Evolutionary conservation across 2,888 invertebrate species (phyloP).

Genomic region (Baronia brevicornis): DNA sequence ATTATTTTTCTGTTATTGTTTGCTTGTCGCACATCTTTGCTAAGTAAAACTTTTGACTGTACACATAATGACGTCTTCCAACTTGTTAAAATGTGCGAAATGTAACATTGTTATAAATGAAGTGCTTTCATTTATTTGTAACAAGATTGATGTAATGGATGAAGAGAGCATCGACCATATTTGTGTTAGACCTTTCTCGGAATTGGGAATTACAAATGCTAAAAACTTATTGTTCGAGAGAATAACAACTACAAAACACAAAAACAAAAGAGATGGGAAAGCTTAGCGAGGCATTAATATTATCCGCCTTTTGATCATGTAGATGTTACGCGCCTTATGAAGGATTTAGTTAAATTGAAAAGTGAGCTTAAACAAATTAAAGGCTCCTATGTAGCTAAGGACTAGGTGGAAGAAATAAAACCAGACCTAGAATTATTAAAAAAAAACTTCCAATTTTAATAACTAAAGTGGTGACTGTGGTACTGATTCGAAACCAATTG

Average conservation of each 20-base stretch:
- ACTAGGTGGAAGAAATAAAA: slow-evolving; percentile 8
- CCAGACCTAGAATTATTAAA: slow-evolving; percentile 10
- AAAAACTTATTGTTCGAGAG: slow-evolving; percentile 18
- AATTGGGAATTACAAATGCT: slow-evolving; percentile 13
- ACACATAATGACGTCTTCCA: no score
- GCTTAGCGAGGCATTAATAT: slow-evolving; percentile 17
- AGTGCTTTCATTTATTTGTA: no score
- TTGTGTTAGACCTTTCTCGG: slow-evolving; percentile 17
- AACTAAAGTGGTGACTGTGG: no score
- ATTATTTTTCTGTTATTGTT: no score
- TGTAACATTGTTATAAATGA: no score
- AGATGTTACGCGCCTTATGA: slow-evolving; percentile 14
- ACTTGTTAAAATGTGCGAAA: no score
- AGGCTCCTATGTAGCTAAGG: slow-evolving; percentile 10
- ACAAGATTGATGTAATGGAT: no score
- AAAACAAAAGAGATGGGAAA: slow-evolving; percentile 14
- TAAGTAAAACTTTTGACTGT: no score
- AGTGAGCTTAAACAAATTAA: slow-evolving; percentile 11
- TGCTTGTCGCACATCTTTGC: no score
- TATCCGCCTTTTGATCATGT: slow-evolving; percentile 18
- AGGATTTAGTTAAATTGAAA: slow-evolving; percentile 12
- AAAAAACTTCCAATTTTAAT: slow-evolving; percentile 5
- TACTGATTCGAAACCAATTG: slow-evolving; percentile 9
- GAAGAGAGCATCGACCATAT: slow-evolving; percentile 13
- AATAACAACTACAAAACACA: slow-evolving; percentile 9